phyloP scores from a whole-genome alignment of 2,113 vertebrate genomes.

The Dipodomys spectabilis region DNA sequence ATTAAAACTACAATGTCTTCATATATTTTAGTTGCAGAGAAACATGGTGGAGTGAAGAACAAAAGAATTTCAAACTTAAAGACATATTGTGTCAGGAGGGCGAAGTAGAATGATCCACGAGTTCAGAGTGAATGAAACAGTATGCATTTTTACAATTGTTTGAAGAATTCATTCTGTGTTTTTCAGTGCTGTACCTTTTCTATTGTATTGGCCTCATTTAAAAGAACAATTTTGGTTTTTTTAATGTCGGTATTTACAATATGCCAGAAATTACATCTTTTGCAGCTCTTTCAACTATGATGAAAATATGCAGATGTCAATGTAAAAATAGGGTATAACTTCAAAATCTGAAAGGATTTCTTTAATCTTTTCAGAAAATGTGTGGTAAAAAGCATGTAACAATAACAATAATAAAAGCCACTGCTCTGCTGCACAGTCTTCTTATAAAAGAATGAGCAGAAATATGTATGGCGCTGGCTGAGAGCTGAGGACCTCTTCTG shows the following conservation, averaged over 20 bases:
- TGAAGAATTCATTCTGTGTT: constrained; percentile 22
- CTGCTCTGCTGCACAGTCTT: not conserved
- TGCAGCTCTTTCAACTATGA: constrained; percentile 29
- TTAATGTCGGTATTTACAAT: constrained; percentile 59
- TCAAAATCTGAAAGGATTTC: not conserved
- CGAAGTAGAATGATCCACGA: not conserved
- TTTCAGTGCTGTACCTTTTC: constrained; percentile 26
- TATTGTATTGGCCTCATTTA: constrained; percentile 27
- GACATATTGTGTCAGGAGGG: constrained; percentile 1
- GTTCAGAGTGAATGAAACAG: not conserved
- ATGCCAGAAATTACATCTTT: constrained; percentile 41
- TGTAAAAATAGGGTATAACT: constrained; percentile 33
- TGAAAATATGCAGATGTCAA: constrained; percentile 49
- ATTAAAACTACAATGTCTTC: constrained; percentile 9
- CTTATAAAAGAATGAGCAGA: not conserved
- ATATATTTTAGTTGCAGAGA: constrained; percentile 40
- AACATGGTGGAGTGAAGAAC: not conserved
- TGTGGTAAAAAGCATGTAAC: not conserved
- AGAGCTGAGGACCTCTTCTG: not conserved
- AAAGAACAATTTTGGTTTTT: constrained; percentile 48
- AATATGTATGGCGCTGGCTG: fast-evolving
- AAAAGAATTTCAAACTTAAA: constrained; percentile 52
- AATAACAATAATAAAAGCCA: not conserved
- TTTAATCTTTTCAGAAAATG: constrained; percentile 51
- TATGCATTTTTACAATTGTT: not conserved